These are phyloP conservation scores for Amphiprion ocellaris DNA, from an alignment of 2,113 vertebrate species.

Conservation along the genomic window DNA sequence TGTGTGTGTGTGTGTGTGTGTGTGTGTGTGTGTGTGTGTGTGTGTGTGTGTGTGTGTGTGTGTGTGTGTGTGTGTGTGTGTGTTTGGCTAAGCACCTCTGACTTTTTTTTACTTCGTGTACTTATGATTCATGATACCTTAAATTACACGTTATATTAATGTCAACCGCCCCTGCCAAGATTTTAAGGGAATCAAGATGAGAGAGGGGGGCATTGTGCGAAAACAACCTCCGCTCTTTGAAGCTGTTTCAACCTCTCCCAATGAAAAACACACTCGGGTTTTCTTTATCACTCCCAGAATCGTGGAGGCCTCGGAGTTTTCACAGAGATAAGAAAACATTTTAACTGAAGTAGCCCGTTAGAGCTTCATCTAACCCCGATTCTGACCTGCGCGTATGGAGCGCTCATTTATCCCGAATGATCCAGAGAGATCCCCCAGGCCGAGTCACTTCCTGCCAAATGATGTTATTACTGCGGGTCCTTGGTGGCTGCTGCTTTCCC, in stretches of 20 bases:
- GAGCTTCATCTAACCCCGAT: constrained; percentile 25
- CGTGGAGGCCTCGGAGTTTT: constrained; percentile 26
- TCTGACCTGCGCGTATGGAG: constrained; percentile 44
- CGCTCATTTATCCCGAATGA: constrained; percentile 54
- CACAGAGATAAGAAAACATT: constrained; percentile 66
- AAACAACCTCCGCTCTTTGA: constrained; percentile 70
- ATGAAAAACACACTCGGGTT: constrained; percentile 51
- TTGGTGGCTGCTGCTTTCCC: constrained; percentile 29
- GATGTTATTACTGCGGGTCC: constrained; percentile 58
- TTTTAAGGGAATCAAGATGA: constrained; percentile 69
- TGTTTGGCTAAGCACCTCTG: constrained; percentile 48
- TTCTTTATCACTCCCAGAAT: constrained; percentile 30
- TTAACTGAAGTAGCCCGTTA: constrained; percentile 55
- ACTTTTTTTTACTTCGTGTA: constrained; percentile 37
- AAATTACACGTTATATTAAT: constrained; percentile 71
- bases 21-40: constrained; percentile 25
- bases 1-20: constrained; percentile 22
- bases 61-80: constrained; percentile 22
- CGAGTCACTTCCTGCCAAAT: constrained; percentile 54
- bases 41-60: constrained; percentile 10
- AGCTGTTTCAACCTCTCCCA: constrained; percentile 51
- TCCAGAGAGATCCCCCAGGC: constrained; percentile 51
- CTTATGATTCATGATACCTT: constrained; percentile 66
- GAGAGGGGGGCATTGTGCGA: constrained; percentile 48
- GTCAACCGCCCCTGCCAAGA: constrained; percentile 46